Conservation (phyloP, 2,888 invertebrate species). For the Nemapogon koenigi region DNA sequence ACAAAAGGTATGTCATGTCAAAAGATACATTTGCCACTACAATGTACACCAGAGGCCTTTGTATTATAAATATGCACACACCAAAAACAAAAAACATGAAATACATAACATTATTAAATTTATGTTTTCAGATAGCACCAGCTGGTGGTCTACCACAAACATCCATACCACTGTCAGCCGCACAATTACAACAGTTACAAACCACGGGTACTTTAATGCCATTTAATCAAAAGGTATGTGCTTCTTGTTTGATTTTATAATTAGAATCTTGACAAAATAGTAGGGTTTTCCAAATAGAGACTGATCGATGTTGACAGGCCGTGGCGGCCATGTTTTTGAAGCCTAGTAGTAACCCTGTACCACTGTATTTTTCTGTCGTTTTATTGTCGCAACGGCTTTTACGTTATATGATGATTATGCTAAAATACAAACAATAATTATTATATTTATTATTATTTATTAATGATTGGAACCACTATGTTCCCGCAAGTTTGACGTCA, state of each 20-base stretch:
- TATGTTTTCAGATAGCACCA: slow-evolving; percentile 51
- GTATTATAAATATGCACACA: too few species aligned
- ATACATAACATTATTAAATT: too few species aligned
- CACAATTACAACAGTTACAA: slow-evolving; percentile 52
- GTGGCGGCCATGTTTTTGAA: not conserved
- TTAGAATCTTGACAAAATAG: not conserved
- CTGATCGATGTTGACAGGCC: not conserved
- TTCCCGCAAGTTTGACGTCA: too few species aligned
- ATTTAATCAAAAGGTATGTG: slow-evolving; percentile 49
- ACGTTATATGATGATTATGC: too few species aligned
- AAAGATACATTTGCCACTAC: too few species aligned
- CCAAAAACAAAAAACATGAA: too few species aligned
- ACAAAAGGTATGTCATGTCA: too few species aligned
- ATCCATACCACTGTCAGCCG: slow-evolving; percentile 44
- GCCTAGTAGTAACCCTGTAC: not conserved
- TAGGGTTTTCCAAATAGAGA: not conserved
- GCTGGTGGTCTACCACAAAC: slow-evolving; percentile 47
- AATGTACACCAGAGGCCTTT: too few species aligned
- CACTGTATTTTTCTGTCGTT: too few species aligned
- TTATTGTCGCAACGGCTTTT: too few species aligned
- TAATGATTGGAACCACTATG: too few species aligned
- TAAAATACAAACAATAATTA: too few species aligned
- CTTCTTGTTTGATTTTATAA: slow-evolving; percentile 8
- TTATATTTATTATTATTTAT: not conserved
- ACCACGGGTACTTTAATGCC: slow-evolving; percentile 53